Conservation (phyloP, 23 tunicate species). For the Styela clava region DNA sequence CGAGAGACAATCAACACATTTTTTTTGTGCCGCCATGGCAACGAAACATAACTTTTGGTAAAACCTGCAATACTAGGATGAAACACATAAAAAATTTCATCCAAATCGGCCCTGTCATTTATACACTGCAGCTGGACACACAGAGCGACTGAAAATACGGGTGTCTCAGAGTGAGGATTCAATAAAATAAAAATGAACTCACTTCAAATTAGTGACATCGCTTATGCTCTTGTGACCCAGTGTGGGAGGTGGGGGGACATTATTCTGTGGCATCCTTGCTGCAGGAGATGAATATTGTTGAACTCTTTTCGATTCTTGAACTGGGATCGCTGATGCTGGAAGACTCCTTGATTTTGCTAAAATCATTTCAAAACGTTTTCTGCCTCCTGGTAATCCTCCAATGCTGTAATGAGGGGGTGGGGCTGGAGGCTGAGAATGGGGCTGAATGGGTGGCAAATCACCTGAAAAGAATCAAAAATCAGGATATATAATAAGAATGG, state of each 20-base stretch:
- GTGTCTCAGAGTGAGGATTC: background rate
- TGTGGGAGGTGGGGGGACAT: constrained; percentile 33
- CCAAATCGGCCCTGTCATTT: no score
- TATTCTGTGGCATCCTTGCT: background rate
- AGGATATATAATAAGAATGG: no score
- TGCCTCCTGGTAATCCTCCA: constrained; percentile 92
- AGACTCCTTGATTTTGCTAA: constrained; percentile 81
- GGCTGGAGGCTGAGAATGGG: constrained; percentile 30
- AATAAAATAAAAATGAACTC: background rate
- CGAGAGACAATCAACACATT: no score
- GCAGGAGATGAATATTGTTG: constrained; percentile 61
- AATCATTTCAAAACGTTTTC: constrained; percentile 89
- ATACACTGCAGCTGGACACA: no score
- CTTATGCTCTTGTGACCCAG: constrained; percentile 81
- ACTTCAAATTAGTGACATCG: constrained; percentile 60
- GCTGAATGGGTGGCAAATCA: constrained; percentile 14
- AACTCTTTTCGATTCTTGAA: constrained; percentile 14
- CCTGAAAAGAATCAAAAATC: background rate
- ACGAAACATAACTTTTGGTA: no score
- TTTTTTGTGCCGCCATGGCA: no score
- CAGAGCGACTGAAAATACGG: no score
- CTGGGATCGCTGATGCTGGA: constrained; percentile 77
- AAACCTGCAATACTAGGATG: no score
- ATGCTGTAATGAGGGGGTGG: constrained; percentile 89
- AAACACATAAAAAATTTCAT: no score